These are phyloP conservation scores for Zingel zingel DNA, from an alignment of 2,113 vertebrate species.

Conservation along the genomic window DNA sequence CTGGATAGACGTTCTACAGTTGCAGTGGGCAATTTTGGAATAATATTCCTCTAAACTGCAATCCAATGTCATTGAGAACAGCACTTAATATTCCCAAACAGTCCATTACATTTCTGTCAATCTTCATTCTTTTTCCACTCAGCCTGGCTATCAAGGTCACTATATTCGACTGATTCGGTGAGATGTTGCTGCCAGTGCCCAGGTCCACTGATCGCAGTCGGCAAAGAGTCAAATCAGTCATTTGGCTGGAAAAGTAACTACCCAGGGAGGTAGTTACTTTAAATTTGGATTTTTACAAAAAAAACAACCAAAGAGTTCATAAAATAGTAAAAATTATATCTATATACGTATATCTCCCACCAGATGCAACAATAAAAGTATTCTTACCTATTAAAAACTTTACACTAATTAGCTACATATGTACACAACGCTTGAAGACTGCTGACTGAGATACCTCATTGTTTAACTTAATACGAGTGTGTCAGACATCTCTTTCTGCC, in stretches of 20 bases:
- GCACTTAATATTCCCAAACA: slow-evolving; percentile 72
- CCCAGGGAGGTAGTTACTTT: background rate
- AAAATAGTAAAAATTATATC: too few species aligned
- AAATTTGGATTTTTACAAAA: background rate
- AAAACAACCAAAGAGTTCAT: background rate
- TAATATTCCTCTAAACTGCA: slow-evolving; percentile 60
- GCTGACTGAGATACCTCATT: slow-evolving; percentile 11
- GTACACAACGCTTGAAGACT: background rate
- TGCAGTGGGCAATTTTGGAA: slow-evolving; percentile 55
- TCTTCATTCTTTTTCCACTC: slow-evolving; percentile 70
- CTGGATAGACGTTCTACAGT: slow-evolving; percentile 32
- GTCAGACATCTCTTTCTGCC: slow-evolving; percentile 15
- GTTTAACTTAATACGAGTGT: background rate
- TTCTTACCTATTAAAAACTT: background rate
- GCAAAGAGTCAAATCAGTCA: background rate
- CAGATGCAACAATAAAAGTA: too few species aligned
- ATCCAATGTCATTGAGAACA: slow-evolving; percentile 68
- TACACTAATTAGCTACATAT: background rate
- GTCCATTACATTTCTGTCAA: slow-evolving; percentile 77
- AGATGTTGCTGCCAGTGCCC: slow-evolving; percentile 12
- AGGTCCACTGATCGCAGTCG: slow-evolving; percentile 32
- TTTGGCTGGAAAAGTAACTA: too few species aligned
- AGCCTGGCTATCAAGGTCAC: slow-evolving; percentile 68
- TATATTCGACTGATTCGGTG: slow-evolving; percentile 27
- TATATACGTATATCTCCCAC: too few species aligned